Percentiles rank a stretch among this genome's conserved stretches.
Conservation (phyloP, 2,113 vertebrate genomes). For the Ctenodactylus gundi region DNA sequence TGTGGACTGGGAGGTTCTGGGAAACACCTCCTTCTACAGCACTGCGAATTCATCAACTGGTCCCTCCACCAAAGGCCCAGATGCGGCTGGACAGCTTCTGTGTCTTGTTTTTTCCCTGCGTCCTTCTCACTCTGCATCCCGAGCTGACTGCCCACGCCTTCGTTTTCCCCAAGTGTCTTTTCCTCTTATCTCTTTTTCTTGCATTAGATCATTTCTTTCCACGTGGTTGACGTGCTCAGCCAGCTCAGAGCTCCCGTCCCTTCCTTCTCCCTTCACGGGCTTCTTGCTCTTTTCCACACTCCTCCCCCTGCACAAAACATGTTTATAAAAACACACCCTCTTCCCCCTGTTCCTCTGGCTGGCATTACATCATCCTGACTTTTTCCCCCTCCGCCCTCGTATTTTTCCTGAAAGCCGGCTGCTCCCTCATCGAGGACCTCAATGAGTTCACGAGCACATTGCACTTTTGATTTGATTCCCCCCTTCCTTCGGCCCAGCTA, state of each 20-base stretch:
- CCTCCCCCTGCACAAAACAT: background rate
- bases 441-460: background rate
- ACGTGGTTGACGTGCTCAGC: background rate
- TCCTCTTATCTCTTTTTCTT: constrained; percentile 19
- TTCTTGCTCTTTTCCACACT: background rate
- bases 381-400: background rate
- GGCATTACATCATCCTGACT: constrained; percentile 17
- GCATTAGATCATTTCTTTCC: background rate
- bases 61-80: background rate
- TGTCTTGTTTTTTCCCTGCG: too few species aligned
- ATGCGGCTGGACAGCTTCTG: too few species aligned
- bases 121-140: background rate
- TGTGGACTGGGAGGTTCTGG: background rate
- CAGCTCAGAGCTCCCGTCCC: background rate
- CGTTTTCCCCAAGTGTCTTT: background rate
- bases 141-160: background rate
- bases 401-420: constrained; percentile 65
- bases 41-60: background rate
- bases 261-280: background rate
- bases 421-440: background rate
- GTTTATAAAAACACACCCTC: constrained; percentile 48
- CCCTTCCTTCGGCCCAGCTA: background rate
- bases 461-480: background rate
- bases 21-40: background rate
- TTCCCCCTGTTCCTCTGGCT: constrained; percentile 1